Base-by-base conservation (phyloP, 64 coral and sea anemone genomes). In the Stylophora pistillata region DNA sequence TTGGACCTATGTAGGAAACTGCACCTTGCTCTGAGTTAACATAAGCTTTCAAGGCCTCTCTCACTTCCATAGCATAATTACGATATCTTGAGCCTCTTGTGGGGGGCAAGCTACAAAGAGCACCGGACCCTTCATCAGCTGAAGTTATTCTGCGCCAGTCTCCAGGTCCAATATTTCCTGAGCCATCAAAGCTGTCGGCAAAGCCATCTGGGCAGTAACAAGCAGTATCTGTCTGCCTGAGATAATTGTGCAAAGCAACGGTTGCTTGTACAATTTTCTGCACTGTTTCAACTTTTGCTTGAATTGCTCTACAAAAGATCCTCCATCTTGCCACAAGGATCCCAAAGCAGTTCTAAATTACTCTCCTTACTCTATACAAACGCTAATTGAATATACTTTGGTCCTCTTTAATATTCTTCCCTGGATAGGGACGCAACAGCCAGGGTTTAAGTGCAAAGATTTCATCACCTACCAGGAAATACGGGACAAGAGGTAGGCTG, bases 311-410 rank as follows among this genome's bases (percentile, higher is more conserved):
- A 18, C 30, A 12, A 63, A 88, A 88, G 58, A 88, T 88, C 18
- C 86, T 88, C 85, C 77, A 82, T 70, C 88, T 90, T 69, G 88
- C 77, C 17, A 68, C 75, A 25, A 87, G 27, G 58, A 87, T 87
- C 30, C 70, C 85, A 87, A 87, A 87, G 32, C 68, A 73, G 53
- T 87, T 80, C 58, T 80, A 52, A 27, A 60, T 57, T 17, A 58
- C 58, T 57, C 78, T 54, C 23, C 78, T 80, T 57, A 21, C 54
- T 13, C 78, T 21, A 26, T 53, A 57, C 58, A 80, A 57, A 15
- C 53, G 9, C 5, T 80, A 80, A 5, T 80, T 80, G 53, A 57
- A 80, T 14, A 80, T 58, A 41, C 20, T 58, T 55, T 71, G 26
- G 28, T 54, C 34, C 30, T 80, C 78, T 27, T 52, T 57, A 11